Evolutionary conservation across 2,888 invertebrate species (phyloP), one percentile per base, ranked within the genome.

Genomic region (Campoletis raptor): DNA sequence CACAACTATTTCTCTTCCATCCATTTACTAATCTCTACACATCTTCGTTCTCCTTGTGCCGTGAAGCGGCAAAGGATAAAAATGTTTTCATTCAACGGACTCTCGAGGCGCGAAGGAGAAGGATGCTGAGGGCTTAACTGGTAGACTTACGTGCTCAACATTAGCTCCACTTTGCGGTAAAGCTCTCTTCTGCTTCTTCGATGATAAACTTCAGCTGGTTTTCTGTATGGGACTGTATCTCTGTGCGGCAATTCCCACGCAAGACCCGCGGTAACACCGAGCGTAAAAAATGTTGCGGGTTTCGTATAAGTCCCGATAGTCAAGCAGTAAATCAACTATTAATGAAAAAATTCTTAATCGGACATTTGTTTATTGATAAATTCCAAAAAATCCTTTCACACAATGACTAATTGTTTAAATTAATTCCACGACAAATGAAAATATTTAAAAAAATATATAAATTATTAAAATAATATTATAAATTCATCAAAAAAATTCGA

Each of bases 241-340:
- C 88, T 88, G 89, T 97, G 96, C 0, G 97, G 97, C 66, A 97
- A 93, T 91, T 97, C 96, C 95, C 96, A 97, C 2, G 97, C 97
- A 90, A 97, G 94, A 0, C 97, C 97, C 0, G 97, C 97, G 0
- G 97, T 97, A 73, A 96, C 95, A 0, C 97, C 97, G 90, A 96
- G 95, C 12, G 97, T 95, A 86, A 97, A 96, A 70, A 96, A 95
- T 85, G 96, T 95, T 0, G 95, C 95, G 3, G 96, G 96, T 0
- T 94, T 89, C 2, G 95, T 92, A 78, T 96, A 91, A 57, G 95
- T 95, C 0, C 96, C 95, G 87, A 95, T 95, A 0, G 97, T 96
- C 77, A 95, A 90, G 91, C 97, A 97, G 91, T 96, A 96, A 87
- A 97, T 96, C 96, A 94, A 83, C 94, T 94, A 15, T 30, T 30